Percentiles rank a stretch among this genome's conserved stretches.
phyloP scores from a whole-genome alignment of 2,797 vertebrate species.

The Sphenodon punctatus region DNA sequence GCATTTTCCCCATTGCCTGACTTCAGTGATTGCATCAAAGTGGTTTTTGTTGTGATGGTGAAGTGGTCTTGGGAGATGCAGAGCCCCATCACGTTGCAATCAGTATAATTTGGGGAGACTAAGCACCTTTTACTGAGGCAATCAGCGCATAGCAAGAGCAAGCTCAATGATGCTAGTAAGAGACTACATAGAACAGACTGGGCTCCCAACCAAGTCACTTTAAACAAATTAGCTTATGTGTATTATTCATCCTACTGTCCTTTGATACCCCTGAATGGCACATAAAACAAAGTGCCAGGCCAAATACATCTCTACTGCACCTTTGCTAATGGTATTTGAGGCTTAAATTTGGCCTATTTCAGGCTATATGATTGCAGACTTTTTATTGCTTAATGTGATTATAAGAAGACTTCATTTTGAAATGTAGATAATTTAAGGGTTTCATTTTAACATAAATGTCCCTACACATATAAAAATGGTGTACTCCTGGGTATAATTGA shows the following conservation, averaged over 20 bases:
- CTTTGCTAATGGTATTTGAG: neutral
- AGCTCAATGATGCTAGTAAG: neutral
- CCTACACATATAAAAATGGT: neutral
- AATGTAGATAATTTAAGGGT: neutral
- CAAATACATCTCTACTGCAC: neutral
- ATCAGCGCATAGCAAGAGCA: conserved; percentile 27
- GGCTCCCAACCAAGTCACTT: conserved; percentile 33
- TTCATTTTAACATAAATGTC: neutral
- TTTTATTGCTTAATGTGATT: neutral
- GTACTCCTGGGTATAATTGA: neutral
- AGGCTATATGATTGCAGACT: neutral
- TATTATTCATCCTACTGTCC: neutral
- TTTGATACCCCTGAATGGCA: neutral
- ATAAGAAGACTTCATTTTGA: neutral
- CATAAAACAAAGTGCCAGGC: neutral
- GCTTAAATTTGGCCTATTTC: neutral
- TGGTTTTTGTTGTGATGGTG: neutral
- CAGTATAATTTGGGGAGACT: neutral
- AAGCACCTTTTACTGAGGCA: neutral
- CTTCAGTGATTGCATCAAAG: neutral
- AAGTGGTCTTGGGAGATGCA: neutral
- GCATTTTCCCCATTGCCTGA: too few relatives aligned
- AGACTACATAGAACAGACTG: conserved; percentile 26
- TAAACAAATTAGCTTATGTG: neutral
- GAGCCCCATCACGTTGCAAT: neutral